phyloP scores from a whole-genome alignment of 1,140 invertebrate genomes.

The Colletes latitarsis region DNA sequence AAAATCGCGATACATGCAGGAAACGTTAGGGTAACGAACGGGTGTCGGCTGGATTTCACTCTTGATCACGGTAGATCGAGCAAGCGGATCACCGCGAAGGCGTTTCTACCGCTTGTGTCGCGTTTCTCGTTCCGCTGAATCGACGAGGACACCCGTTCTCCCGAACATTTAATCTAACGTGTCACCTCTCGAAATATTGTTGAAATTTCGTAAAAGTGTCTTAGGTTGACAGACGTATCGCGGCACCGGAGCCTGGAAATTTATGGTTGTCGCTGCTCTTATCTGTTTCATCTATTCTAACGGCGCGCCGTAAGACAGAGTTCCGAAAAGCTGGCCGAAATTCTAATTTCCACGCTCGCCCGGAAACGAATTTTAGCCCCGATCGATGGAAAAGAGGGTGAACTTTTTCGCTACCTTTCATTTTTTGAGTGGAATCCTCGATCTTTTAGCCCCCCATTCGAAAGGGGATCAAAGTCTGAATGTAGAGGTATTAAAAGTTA shows the following conservation, averaged over 20 bases:
- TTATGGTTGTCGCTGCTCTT: slow-evolving; percentile 14
- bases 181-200: background rate
- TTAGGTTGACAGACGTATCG: background rate
- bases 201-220: background rate
- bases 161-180: background rate
- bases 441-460: no score
- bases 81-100: background rate
- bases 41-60: slow-evolving; percentile 8
- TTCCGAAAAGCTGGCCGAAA: no score
- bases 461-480: no score
- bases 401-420: no score
- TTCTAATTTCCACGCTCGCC: no score
- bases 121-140: background rate
- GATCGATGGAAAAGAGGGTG: no score
- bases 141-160: background rate
- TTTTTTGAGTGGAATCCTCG: no score
- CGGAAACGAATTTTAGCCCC: no score
- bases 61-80: background rate
- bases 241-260: background rate
- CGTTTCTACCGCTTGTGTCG: background rate
- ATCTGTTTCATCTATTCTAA: background rate
- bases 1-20: background rate
- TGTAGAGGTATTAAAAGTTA: no score
- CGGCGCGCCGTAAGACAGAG: background rate
- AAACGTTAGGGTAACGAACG: no score